Conservation (phyloP, 2,113 vertebrate genomes). For the Vidua macroura region DNA sequence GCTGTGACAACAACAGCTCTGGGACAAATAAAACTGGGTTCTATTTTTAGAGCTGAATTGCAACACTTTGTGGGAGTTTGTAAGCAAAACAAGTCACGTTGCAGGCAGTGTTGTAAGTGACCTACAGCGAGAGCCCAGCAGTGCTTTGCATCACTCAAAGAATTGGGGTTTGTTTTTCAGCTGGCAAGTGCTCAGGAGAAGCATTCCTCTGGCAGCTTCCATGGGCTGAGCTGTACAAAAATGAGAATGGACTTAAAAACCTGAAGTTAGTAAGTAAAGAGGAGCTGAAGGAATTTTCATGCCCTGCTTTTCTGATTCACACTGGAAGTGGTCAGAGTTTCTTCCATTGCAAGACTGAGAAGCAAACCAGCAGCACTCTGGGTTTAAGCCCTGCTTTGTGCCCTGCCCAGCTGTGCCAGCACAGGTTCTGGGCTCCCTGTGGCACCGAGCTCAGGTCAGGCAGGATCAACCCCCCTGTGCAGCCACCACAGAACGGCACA, state of each 20-base stretch:
- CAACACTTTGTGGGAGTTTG: background rate
- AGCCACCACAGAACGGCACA: background rate
- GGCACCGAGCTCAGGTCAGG: background rate
- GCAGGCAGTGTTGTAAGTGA: background rate
- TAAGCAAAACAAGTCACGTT: background rate
- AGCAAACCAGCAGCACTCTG: background rate
- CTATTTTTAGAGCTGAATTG: conserved; percentile 23
- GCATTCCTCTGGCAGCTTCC: background rate
- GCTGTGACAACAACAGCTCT: background rate
- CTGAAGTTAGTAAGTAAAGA: background rate
- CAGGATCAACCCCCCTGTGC: background rate
- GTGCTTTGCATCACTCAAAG: background rate
- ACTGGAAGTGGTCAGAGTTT: background rate
- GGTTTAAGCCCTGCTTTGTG: fast-evolving
- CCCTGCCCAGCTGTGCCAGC: background rate
- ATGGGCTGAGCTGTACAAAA: background rate
- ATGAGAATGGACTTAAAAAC: background rate
- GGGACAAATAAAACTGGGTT: background rate
- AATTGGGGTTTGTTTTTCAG: background rate
- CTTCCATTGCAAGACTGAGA: fast-evolving
- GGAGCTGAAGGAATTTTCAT: background rate
- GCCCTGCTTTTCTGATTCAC: background rate
- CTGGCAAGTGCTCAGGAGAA: background rate
- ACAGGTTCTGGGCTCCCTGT: background rate
- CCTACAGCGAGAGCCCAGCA: background rate